phyloP scores from a whole-genome alignment of 53 echinoderm and acorn worm species.

The Paracentrotus lividus region DNA sequence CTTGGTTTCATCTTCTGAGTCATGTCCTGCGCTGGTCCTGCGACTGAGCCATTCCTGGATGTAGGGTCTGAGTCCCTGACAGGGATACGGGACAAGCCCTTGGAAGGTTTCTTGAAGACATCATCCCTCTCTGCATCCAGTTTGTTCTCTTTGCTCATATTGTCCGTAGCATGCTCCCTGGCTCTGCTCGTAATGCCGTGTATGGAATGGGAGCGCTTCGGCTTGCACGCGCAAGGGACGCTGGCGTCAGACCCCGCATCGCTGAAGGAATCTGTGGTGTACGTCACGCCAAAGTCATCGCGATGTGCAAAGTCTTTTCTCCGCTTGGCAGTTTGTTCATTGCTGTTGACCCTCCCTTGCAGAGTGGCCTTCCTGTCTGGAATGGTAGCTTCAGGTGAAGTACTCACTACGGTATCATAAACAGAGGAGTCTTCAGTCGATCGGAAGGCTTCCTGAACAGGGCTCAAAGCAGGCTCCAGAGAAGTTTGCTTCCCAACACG shows the following conservation, averaged over 20 bases:
- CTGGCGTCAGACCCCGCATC: conserved; percentile 85
- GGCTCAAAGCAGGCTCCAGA: conserved; percentile 74
- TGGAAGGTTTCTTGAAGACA: conserved; percentile 70
- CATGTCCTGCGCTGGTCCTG: not conserved
- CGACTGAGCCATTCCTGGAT: not conserved
- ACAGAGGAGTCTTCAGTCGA: conserved; percentile 19
- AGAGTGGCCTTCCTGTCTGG: not conserved
- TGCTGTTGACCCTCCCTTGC: not conserved
- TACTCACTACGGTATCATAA: conserved; percentile 63
- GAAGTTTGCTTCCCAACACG: conserved; percentile 62
- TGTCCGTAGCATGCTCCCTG: conserved; percentile 47
- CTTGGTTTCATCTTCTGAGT: conserved; percentile 71
- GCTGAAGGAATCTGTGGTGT: conserved; percentile 82
- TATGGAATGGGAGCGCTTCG: conserved; percentile 80
- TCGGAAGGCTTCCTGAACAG: conserved; percentile 76
- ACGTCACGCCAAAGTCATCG: conserved; percentile 90
- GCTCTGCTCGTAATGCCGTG: conserved; percentile 77
- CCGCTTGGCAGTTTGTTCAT: conserved; percentile 32
- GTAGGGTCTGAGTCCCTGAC: conserved; percentile 57
- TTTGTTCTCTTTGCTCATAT: conserved; percentile 63
- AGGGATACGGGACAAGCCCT: conserved; percentile 70
- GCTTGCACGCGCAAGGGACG: conserved; percentile 86
- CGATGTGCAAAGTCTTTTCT: conserved; percentile 67
- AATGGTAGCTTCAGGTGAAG: conserved; percentile 7
- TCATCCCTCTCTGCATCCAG: conserved; percentile 60